phyloP scores from a whole-genome alignment of 2,113 vertebrate species.

The Murina feae region DNA sequence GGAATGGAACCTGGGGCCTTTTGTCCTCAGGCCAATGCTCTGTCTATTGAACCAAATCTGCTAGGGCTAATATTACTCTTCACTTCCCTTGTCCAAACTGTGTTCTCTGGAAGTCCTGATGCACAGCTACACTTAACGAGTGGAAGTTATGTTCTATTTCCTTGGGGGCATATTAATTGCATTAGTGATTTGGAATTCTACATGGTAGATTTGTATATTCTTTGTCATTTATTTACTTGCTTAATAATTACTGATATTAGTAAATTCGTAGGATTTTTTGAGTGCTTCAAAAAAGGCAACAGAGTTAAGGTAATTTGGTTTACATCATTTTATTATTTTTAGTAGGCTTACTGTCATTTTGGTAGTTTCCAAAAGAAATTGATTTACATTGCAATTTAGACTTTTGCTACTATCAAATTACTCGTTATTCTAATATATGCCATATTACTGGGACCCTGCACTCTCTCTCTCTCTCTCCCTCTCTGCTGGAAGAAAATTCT shows the following conservation, averaged over 20 bases:
- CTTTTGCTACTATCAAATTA: background rate
- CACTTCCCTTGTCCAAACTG: background rate
- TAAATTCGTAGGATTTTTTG: background rate
- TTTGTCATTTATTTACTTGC: background rate
- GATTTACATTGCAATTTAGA: background rate
- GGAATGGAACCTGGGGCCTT: too few species aligned
- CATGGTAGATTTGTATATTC: background rate
- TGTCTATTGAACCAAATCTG: too few species aligned
- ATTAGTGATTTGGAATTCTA: background rate
- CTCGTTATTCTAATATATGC: background rate
- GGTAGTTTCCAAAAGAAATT: background rate
- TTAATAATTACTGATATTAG: background rate
- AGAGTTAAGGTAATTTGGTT: background rate
- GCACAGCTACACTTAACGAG: background rate
- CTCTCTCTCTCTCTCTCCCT: background rate
- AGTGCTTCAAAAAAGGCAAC: background rate
- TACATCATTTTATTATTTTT: background rate
- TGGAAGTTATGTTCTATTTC: background rate
- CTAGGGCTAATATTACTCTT: background rate
- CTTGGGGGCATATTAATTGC: background rate
- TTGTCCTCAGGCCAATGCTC: too few species aligned
- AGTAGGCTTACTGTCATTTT: background rate
- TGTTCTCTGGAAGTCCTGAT: background rate
- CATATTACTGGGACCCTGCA: background rate
- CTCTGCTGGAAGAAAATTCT: background rate